Base-by-base conservation (phyloP, 2,888 invertebrate genomes). In the Amblyjoppa fuscipennis region DNA sequence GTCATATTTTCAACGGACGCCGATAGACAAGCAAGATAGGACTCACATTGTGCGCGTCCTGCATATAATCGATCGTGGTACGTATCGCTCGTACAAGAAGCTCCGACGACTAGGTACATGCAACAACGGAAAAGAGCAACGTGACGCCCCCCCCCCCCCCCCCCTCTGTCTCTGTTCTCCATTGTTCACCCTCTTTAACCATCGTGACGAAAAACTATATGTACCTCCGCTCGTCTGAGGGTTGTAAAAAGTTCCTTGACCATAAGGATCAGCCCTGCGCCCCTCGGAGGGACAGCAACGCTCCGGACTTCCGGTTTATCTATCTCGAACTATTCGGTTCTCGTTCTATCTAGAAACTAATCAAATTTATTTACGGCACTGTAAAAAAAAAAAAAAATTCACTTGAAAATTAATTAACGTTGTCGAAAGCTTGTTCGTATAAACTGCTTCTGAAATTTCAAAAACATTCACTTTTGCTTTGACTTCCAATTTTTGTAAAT, bases 1-100 rank as follows among this genome's bases (percentile, higher is more conserved):
- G 91, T 90, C 89, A 89, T 90, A 91, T 92, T 92, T 91, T 90
- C 74, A 86, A 83, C 69, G 79, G 80, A 66, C 76, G 31, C 89
- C 90, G 92, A 92, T 93, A 89, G 90, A 89, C 85, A 89, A 85
- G 87, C 53, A 76, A 91, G 92, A 93, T 92, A 92, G 90, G 68
- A 68, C 69, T 86, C 51, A 75, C 73, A 77, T 61, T 76, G 69
- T 88, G 85, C 87, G 74, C 87, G 87, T 86, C 79, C 85, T 74
- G 80, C 82, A 83, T 80, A 87, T 90, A 90, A 90, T 88, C 87
- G 83, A 81, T 79, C 59, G 74, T 25, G 16, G 70, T 68, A 74
- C 66, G 51, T 74, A 78, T 77, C 76, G 81, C 79, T 34, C 53
- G 41, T 75, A 68, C n/a, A 51, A 69, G 61, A 79, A 76, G 51